These are phyloP conservation scores for Pinna nobilis DNA, from an alignment of 1,140 invertebrate genomes.

Conservation along the genomic window DNA sequence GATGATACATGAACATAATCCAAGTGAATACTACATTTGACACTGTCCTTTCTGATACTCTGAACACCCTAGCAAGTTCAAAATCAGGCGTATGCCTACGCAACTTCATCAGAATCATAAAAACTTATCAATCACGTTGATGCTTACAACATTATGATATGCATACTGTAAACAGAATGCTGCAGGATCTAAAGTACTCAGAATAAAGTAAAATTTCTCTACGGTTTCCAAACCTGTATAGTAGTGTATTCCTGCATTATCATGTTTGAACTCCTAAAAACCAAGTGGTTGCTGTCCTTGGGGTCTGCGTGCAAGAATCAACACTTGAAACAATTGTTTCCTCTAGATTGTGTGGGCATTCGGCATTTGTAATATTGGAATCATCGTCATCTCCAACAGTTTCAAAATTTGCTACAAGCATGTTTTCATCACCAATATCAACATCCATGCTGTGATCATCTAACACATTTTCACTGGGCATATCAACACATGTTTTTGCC, in stretches of 20 bases:
- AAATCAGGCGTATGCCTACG: slow-evolving; percentile 32
- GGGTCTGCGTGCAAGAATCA: not conserved
- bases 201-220: slow-evolving; percentile 32
- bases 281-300: not conserved
- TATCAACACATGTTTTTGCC: not conserved
- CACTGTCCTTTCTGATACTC: slow-evolving; percentile 22
- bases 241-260: slow-evolving; percentile 29
- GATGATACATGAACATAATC: slow-evolving; percentile 40
- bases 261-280: slow-evolving; percentile 26
- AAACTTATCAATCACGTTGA: slow-evolving; percentile 34
- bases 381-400: not conserved
- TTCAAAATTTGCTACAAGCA: not conserved
- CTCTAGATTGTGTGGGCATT: not conserved
- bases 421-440: slow-evolving; percentile 3
- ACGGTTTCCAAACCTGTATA: slow-evolving; percentile 38
- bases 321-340: slow-evolving; percentile 19
- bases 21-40: slow-evolving; percentile 34
- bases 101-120: slow-evolving; percentile 33
- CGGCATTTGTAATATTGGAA: not conserved
- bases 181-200: slow-evolving; percentile 38
- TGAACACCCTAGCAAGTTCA: slow-evolving; percentile 36
- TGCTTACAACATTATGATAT: slow-evolving; percentile 23
- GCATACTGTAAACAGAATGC: slow-evolving; percentile 33
- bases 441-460: no score
- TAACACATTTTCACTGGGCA: not conserved